Evolutionary conservation across 1,140 invertebrate species (phyloP), one percentile per base, ranked within the genome.

Genomic region (Meteorus sp.): DNA sequence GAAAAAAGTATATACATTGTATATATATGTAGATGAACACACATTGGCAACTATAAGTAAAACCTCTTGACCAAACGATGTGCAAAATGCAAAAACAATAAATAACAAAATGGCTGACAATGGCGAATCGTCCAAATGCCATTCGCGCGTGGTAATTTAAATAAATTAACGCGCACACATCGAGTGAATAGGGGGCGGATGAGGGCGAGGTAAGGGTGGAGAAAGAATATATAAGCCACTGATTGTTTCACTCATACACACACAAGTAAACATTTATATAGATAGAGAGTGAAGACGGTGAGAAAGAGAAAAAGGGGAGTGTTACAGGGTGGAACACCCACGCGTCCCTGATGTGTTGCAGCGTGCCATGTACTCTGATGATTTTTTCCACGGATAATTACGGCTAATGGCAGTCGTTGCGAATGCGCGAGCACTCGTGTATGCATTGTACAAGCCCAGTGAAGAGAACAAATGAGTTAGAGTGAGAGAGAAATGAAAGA

Each of bases 71-170:
- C 47, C 44, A 47, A 51, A 52, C n/a, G n/a, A n/a, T 50, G 52
- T 15, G 51, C 44, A 48, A 25, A 31, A 59, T 44, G 57, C 41
- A 25, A 52, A 63, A 63, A 45, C 68, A 62, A 74, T 74, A 74
- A 77, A 71, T 71, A 76, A 75, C 65, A 62, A 69, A 70, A 74
- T 72, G 53, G 63, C 63, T 61, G 68, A 73, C 71, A 73, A 74
- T 74, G 66, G 70, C 57, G 67, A 66, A 62, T 69, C 70, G 70
- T 63, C 65, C 63, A 63, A 58, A 69, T 66, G 71, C 66, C 67
- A 73, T 68, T 68, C 59, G 66, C 61, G 60, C 50, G 62, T 44
- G 68, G 69, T 67, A 74, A 74, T 76, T 77, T 75, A 72, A 76
- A 77, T 75, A 75, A 77, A 74, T 76, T 77, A 75, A 75, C 65